These are phyloP conservation scores for human (Homo sapiens) DNA, from an alignment of 2,113 vertebrate genomes.

Conservation along the genomic window DNA sequence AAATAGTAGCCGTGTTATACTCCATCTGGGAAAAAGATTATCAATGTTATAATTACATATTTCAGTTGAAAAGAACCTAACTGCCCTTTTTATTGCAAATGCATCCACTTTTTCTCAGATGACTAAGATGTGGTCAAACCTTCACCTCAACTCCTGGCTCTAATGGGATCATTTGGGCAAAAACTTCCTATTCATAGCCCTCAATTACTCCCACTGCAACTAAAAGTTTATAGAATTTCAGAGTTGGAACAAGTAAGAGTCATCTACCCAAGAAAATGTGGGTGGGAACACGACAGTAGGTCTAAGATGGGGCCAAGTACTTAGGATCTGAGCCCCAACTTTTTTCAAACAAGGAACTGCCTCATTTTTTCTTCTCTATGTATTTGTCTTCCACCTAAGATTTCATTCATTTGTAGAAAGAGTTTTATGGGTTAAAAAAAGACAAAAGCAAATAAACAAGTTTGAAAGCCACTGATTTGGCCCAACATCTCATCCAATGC, in stretches of 20 bases:
- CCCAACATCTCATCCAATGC: not conserved
- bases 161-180: not conserved
- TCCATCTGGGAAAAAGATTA: slow-evolving; percentile 45
- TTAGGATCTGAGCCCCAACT: not conserved
- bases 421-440: not conserved
- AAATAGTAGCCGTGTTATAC: slow-evolving; percentile 17
- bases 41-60: slow-evolving; percentile 41
- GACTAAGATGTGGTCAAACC: slow-evolving; percentile 22
- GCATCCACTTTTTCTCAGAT: slow-evolving; percentile 2
- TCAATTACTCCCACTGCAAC: not conserved
- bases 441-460: not conserved
- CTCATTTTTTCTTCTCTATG: slow-evolving; percentile 11
- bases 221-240: not conserved
- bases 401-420: not conserved
- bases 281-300: not conserved
- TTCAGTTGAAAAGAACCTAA: slow-evolving; percentile 12
- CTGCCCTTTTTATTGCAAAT: not conserved
- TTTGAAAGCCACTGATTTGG: not conserved
- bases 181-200: not conserved
- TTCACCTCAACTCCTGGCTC: not conserved
- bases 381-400: not conserved
- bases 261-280: not conserved
- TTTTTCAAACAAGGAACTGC: not conserved
- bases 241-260: not conserved
- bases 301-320: not conserved